A percentile compares a stretch with the other conserved stretches of the same genome.
phyloP scores from a whole-genome alignment of 2,888 invertebrate species.

The Lissocephala sabroskyi region DNA sequence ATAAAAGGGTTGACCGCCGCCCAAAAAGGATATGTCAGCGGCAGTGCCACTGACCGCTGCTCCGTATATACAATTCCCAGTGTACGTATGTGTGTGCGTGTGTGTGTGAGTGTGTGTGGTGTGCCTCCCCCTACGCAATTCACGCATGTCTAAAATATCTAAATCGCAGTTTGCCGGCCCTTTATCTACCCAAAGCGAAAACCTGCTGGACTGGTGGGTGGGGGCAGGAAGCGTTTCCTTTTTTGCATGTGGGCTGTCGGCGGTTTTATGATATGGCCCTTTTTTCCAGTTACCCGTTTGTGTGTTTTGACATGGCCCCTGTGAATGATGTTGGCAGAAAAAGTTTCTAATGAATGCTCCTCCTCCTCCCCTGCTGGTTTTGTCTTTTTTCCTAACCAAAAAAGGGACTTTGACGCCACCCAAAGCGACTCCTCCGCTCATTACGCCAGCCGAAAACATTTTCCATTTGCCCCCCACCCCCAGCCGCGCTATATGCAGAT shows the following conservation, averaged over 20 bases:
- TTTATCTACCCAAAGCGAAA: conserved; percentile 2
- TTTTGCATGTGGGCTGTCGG: conserved; percentile 3
- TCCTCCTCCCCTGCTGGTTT: too few species aligned
- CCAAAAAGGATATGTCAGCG: conserved; percentile 37
- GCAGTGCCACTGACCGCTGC: conserved; percentile 27
- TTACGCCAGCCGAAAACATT: not conserved
- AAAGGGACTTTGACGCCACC: not conserved
- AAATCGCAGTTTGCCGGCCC: conserved; percentile 40
- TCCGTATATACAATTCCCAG: not conserved
- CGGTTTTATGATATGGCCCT: not conserved
- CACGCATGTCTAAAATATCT: conserved; percentile 64
- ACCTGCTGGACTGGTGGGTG: too few species aligned
- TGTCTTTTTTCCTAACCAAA: too few species aligned
- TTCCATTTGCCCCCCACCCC: conserved; percentile 1
- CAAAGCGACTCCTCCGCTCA: conserved; percentile 14
- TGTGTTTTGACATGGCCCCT: conserved; percentile 46
- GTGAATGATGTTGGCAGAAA: conserved; percentile 50
- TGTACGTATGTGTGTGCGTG: conserved; percentile 1
- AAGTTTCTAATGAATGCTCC: conserved; percentile 54
- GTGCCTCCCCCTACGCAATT: not conserved
- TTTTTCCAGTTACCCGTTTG: conserved; percentile 41
- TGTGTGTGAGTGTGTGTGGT: not conserved
- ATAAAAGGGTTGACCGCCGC: conserved; percentile 17
- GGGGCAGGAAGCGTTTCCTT: too few species aligned
- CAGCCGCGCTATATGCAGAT: not conserved